Percentiles rank a stretch among this genome's conserved stretches.
These are phyloP conservation scores for Drosophila rufa DNA, from an alignment of 1,140 invertebrate species.

Conservation along the genomic window DNA sequence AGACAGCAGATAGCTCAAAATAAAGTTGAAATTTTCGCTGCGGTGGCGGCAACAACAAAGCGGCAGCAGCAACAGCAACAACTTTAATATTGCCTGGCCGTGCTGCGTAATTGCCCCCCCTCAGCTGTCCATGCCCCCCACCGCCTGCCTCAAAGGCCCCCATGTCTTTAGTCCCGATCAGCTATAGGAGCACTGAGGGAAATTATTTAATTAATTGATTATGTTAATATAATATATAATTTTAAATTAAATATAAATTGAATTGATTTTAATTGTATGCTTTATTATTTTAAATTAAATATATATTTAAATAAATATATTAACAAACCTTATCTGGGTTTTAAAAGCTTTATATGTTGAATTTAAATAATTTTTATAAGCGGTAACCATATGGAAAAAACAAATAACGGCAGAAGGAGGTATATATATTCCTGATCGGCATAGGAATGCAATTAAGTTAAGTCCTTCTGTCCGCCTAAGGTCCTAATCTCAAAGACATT, in stretches of 20 bases:
- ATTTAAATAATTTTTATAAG: too few species aligned
- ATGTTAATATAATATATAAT: background rate
- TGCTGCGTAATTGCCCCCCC: conserved; percentile 69
- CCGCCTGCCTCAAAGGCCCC: conserved; percentile 1
- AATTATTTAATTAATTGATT: background rate
- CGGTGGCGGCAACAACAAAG: conserved; percentile 60
- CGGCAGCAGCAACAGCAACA: conserved; percentile 55
- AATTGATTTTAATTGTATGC: too few species aligned
- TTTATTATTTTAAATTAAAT: too few species aligned
- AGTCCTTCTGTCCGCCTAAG: too few species aligned
- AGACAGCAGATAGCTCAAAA: conserved; percentile 82
- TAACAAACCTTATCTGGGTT: too few species aligned
- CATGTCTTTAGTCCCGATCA: conserved; percentile 37
- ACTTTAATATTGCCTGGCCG: conserved; percentile 75
- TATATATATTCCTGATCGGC: too few species aligned
- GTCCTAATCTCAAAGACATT: too few species aligned
- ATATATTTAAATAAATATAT: too few species aligned
- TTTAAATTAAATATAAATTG: background rate
- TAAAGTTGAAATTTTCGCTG: conserved; percentile 77
- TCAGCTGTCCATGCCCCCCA: background rate
- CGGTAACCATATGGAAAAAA: too few species aligned
- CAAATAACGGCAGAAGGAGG: too few species aligned
- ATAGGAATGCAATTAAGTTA: too few species aligned
- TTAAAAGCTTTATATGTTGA: too few species aligned
- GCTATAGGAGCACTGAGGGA: conserved; percentile 21